Percentiles rank a stretch among this genome's conserved stretches.
Evolutionary conservation across 1,140 invertebrate species (phyloP).

Genomic region (Drosophila paulistorum): DNA sequence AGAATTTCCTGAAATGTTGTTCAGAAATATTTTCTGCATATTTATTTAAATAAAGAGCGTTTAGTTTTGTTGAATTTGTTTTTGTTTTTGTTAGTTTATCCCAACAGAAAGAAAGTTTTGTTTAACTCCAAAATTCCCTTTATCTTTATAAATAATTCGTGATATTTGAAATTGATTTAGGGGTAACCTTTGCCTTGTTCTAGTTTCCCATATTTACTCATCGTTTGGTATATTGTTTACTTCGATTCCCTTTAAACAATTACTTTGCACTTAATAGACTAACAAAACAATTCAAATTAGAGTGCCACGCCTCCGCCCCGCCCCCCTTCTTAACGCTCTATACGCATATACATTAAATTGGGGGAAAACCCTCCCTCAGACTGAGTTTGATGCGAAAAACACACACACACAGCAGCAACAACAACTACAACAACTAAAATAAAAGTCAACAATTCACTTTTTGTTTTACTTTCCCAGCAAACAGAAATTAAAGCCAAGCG

Average conservation of each 20-base stretch:
- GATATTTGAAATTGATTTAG: too few relatives aligned
- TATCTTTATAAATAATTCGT: too few relatives aligned
- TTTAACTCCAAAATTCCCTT: too few relatives aligned
- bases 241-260: constrained; percentile 9
- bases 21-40: too few relatives aligned
- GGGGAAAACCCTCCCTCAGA: neutral
- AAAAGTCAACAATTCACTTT: constrained; percentile 66
- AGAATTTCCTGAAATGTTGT: neutral
- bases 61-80: too few relatives aligned
- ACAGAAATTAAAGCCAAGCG: constrained; percentile 72
- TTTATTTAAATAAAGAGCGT: too few relatives aligned
- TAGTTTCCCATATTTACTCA: constrained; percentile 6
- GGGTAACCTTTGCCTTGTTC: too few relatives aligned
- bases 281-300: constrained; percentile 49
- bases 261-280: constrained; percentile 14
- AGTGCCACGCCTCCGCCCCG: constrained; percentile 17
- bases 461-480: constrained; percentile 73
- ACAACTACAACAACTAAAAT: constrained; percentile 42
- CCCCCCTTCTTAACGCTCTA: neutral
- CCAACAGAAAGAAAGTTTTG: too few relatives aligned
- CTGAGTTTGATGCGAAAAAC: neutral
- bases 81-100: too few relatives aligned
- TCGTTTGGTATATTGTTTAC: constrained; percentile 1
- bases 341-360: neutral
- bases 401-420: neutral